These are phyloP conservation scores for Cremastinae sp. DNA, from an alignment of 2,888 invertebrate genomes.

Conservation along the genomic window DNA sequence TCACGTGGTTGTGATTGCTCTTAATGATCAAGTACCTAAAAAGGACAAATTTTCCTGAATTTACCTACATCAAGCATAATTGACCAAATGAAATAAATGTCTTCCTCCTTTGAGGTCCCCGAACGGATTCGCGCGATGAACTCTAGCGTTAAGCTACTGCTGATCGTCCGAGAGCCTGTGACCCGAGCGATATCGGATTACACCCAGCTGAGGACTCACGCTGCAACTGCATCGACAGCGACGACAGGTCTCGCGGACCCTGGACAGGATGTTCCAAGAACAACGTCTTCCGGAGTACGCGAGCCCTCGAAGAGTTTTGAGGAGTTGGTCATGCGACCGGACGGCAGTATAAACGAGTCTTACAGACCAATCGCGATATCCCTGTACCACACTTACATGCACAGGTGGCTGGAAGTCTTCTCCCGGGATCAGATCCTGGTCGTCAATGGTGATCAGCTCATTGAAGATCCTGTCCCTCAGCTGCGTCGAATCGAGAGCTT, in stretches of 20 bases:
- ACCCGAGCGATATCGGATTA: slow-evolving; percentile 98
- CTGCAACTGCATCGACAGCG: slow-evolving; percentile 85
- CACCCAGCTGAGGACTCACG: slow-evolving; percentile 93
- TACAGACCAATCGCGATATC: slow-evolving; percentile 93
- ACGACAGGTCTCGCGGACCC: slow-evolving; percentile 56
- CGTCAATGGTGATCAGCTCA: slow-evolving; percentile 95
- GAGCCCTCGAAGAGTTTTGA: slow-evolving; percentile 84
- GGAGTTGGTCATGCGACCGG: slow-evolving; percentile 89
- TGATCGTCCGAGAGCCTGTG: slow-evolving; percentile 97
- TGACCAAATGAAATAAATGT: neutral
- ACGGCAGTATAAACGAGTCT: slow-evolving; percentile 91
- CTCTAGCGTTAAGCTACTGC: slow-evolving; percentile 92
- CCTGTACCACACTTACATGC: slow-evolving; percentile 94
- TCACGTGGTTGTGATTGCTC: no score
- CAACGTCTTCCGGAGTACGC: slow-evolving; percentile 51
- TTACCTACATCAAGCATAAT: no score
- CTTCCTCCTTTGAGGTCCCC: slow-evolving; percentile 85
- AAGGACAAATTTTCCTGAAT: no score
- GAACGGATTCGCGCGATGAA: slow-evolving; percentile 97
- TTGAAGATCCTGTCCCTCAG: slow-evolving; percentile 94
- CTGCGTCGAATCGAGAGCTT: slow-evolving; percentile 93
- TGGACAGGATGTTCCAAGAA: slow-evolving; percentile 41
- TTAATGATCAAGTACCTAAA: no score
- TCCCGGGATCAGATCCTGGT: slow-evolving; percentile 94
- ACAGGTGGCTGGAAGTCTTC: slow-evolving; percentile 96